Percentiles rank a stretch among this genome's conserved stretches.
These are phyloP conservation scores for Apocrypta bakeri DNA, from an alignment of 1,140 invertebrate genomes.

Conservation along the genomic window DNA sequence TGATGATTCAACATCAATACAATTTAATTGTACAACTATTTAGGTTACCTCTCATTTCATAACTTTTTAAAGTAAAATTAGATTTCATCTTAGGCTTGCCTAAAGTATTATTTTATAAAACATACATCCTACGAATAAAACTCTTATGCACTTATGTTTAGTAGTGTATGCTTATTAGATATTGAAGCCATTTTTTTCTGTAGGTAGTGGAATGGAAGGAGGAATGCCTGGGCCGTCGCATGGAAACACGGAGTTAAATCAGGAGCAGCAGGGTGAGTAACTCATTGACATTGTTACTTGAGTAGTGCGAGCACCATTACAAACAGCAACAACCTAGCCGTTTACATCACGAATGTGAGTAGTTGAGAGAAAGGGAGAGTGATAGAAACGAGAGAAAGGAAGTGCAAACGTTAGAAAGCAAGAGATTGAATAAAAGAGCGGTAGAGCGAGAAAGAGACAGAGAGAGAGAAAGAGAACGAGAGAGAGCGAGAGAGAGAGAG, in stretches of 20 bases:
- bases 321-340: constrained; percentile 76
- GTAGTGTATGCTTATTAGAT: constrained; percentile 2
- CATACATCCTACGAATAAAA: neutral
- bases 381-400: constrained; percentile 45
- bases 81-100: neutral
- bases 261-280: constrained; percentile 73
- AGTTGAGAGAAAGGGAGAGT: constrained; percentile 68
- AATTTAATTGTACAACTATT: neutral
- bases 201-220: constrained; percentile 70
- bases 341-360: constrained; percentile 73
- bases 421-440: constrained; percentile 53
- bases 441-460: constrained; percentile 13
- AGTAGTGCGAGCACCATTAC: constrained; percentile 75
- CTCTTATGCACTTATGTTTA: neutral
- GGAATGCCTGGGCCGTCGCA: constrained; percentile 72
- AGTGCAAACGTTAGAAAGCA: constrained; percentile 48
- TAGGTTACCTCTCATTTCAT: neutral
- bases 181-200: constrained; percentile 45
- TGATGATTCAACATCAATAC: too few species aligned
- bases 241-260: constrained; percentile 69
- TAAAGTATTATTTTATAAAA: neutral
- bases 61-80: neutral
- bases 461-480: constrained; percentile 58
- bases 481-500: constrained; percentile 21
- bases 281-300: constrained; percentile 60